Percentiles rank a stretch among this genome's conserved stretches.
These are phyloP conservation scores for Aythya baeri DNA, from an alignment of 2,113 vertebrate genomes.

Conservation along the genomic window DNA sequence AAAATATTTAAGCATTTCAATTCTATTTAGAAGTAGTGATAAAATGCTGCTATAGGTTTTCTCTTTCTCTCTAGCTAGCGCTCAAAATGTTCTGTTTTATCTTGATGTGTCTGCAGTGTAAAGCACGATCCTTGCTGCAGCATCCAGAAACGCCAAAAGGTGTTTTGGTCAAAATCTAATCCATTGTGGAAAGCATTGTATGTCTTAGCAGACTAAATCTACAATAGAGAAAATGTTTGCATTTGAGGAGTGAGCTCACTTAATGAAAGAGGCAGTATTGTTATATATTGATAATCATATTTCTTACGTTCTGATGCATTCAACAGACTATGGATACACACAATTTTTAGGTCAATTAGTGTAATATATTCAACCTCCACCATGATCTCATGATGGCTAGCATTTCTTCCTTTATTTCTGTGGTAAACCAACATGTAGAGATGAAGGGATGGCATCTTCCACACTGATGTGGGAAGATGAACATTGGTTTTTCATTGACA, in stretches of 20 bases:
- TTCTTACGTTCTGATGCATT: neutral
- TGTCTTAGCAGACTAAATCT: neutral
- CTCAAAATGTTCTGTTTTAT: rapidly evolving
- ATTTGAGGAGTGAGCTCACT: neutral
- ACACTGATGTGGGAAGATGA: neutral
- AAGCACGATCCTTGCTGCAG: neutral
- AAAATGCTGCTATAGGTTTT: neutral
- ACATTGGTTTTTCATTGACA: neutral
- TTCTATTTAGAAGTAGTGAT: neutral
- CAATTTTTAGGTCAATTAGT: neutral
- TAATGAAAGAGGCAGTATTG: neutral
- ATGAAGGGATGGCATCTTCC: neutral
- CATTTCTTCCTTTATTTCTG: neutral
- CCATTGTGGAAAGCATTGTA: rapidly evolving
- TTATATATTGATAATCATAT: rapidly evolving
- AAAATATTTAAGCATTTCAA: neutral
- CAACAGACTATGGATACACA: neutral
- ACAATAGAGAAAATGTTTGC: neutral
- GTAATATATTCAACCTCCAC: neutral
- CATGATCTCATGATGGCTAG: neutral
- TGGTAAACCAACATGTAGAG: neutral
- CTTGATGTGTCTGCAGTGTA: neutral
- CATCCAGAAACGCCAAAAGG: neutral
- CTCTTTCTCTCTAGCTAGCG: neutral
- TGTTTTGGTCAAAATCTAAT: neutral